Evolutionary conservation across 2,797 vertebrate species (phyloP).

Genomic region (Enteromius unitaeniatus): DNA sequence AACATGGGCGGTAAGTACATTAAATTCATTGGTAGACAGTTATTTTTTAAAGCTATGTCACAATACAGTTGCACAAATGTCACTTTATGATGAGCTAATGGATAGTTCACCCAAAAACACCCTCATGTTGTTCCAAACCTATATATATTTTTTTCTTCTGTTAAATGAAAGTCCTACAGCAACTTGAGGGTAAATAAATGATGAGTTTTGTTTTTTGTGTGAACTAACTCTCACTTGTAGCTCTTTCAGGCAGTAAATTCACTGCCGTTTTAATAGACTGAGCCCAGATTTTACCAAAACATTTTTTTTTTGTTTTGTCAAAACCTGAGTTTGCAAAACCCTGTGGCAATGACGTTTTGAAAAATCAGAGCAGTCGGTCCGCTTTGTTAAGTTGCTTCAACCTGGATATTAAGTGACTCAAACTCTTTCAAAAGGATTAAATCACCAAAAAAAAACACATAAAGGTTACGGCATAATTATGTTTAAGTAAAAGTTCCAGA

Average conservation of each 20-base stretch:
- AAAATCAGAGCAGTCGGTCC: not conserved
- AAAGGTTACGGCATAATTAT: conserved; percentile 42
- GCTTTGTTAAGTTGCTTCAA: not conserved
- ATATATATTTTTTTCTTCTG: not conserved
- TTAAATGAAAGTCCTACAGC: not conserved
- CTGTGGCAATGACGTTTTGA: not conserved
- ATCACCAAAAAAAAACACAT: not conserved
- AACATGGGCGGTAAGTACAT: conserved; percentile 70
- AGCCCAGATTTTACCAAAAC: not conserved
- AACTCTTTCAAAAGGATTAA: not conserved
- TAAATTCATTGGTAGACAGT: not conserved
- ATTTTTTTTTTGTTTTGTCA: not conserved
- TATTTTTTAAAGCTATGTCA: not conserved
- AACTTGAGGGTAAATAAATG: not conserved
- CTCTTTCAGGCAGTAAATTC: not conserved
- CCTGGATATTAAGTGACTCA: not conserved
- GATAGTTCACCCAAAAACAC: not conserved
- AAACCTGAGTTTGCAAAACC: conserved; percentile 11
- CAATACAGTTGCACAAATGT: not conserved
- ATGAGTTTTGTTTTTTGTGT: not conserved
- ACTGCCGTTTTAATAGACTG: not conserved
- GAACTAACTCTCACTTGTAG: not conserved
- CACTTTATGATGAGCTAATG: not conserved
- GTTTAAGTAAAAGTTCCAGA: conserved; percentile 37
- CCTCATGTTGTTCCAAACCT: not conserved